phyloP scores from a whole-genome alignment of 53 echinoderm and acorn worm genomes.

The Actinopyga echinites region DNA sequence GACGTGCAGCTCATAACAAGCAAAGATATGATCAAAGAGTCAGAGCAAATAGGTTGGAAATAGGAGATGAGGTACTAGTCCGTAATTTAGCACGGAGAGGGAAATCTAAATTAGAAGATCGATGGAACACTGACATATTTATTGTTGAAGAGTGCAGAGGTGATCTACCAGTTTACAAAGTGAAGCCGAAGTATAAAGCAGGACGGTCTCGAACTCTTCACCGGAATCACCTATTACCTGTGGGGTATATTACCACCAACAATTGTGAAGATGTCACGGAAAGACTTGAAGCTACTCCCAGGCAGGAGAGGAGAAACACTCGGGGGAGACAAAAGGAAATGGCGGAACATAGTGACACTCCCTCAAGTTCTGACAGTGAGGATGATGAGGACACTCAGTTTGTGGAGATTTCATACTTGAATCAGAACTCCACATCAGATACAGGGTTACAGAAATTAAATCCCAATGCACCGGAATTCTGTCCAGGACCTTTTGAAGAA shows the following conservation, averaged over 20 bases:
- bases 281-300: neutral
- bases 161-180: neutral
- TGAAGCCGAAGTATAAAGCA: neutral
- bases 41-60: neutral
- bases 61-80: slow-evolving; percentile 38
- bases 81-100: slow-evolving; percentile 39
- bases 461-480: too few species aligned
- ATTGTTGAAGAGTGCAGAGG: slow-evolving; percentile 6
- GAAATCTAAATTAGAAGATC: slow-evolving; percentile 41
- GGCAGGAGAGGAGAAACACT: neutral
- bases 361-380: too few species aligned
- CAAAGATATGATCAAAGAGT: slow-evolving; percentile 16
- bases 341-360: too few species aligned
- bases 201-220: neutral
- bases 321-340: too few species aligned
- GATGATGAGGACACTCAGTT: too few species aligned
- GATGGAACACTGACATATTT: slow-evolving; percentile 27
- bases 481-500: neutral
- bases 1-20: slow-evolving; percentile 36
- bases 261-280: neutral
- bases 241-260: neutral
- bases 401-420: too few species aligned
- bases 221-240: neutral
- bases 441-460: too few species aligned
- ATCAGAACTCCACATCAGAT: too few species aligned